Conservation (phyloP, 2,888 invertebrate species). For the Nymphalis urticae region DNA sequence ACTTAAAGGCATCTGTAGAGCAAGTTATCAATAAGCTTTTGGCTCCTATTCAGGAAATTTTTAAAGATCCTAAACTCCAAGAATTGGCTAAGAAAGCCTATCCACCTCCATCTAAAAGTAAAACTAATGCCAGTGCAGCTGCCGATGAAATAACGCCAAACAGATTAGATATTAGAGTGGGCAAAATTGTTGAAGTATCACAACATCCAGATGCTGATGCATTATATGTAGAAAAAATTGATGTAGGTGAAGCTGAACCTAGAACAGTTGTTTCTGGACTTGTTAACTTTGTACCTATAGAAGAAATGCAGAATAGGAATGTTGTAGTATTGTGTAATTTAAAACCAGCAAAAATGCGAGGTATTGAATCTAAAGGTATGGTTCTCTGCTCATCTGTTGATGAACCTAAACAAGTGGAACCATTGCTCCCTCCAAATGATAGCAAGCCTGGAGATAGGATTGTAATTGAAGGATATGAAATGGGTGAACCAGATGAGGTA, state of each 20-base stretch:
- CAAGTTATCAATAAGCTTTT: conserved; percentile 91
- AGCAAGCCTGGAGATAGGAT: conserved; percentile 92
- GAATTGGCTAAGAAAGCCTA: conserved; percentile 91
- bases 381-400: conserved; percentile 93
- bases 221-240: conserved; percentile 95
- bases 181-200: conserved; percentile 90
- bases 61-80: conserved; percentile 89
- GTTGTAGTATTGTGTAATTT: conserved; percentile 97
- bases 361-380: conserved; percentile 95
- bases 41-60: conserved; percentile 93
- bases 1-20: conserved; percentile 93
- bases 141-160: conserved; percentile 86
- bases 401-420: conserved; percentile 92
- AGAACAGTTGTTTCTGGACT: conserved; percentile 92
- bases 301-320: conserved; percentile 93
- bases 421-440: conserved; percentile 88
- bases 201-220: conserved; percentile 96
- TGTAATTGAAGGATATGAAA: conserved; percentile 90
- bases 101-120: conserved; percentile 86
- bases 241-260: conserved; percentile 88
- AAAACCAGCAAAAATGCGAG: conserved; percentile 98
- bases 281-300: conserved; percentile 94
- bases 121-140: conserved; percentile 56
- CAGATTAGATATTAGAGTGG: conserved; percentile 92
- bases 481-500: conserved; percentile 89